These are phyloP conservation scores for Naso thynnoides DNA, from an alignment of 2,797 vertebrate genomes.

Conservation along the genomic window DNA sequence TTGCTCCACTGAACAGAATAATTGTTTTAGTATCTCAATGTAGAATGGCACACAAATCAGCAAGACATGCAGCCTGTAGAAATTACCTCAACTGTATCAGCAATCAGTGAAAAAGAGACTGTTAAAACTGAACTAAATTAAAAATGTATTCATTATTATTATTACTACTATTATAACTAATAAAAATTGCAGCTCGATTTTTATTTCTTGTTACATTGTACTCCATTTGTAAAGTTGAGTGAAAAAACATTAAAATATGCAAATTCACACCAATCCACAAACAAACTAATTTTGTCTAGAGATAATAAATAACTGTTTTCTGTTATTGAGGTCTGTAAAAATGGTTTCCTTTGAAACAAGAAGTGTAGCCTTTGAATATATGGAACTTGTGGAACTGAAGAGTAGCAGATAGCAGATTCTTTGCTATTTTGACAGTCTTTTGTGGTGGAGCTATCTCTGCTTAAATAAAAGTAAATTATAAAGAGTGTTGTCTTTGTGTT, in stretches of 20 bases:
- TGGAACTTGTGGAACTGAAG: not conserved
- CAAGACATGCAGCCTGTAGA: not conserved
- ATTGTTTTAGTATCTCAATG: slow-evolving; percentile 36
- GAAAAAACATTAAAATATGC: slow-evolving; percentile 24
- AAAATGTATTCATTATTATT: not conserved
- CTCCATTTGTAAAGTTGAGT: slow-evolving; percentile 1
- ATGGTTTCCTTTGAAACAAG: not conserved
- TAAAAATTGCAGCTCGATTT: not conserved
- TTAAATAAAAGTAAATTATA: not conserved
- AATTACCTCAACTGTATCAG: slow-evolving; percentile 15
- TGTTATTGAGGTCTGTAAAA: not conserved
- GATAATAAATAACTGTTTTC: slow-evolving; percentile 1
- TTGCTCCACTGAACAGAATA: slow-evolving; percentile 48
- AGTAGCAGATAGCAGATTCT: too few species aligned
- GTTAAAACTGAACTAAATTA: not conserved
- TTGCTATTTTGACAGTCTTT: too few species aligned
- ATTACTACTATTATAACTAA: not conserved
- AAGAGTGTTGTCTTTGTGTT: slow-evolving; percentile 50
- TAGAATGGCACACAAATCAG: slow-evolving; percentile 7
- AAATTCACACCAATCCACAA: slow-evolving; percentile 15
- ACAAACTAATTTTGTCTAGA: not conserved
- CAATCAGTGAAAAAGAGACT: not conserved
- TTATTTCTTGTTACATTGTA: slow-evolving; percentile 13
- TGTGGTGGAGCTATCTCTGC: too few species aligned
- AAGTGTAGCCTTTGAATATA: not conserved